Percentiles rank a stretch among this genome's conserved stretches.
Conservation (phyloP, 2,888 invertebrate species). For the Aphrophora alni region DNA sequence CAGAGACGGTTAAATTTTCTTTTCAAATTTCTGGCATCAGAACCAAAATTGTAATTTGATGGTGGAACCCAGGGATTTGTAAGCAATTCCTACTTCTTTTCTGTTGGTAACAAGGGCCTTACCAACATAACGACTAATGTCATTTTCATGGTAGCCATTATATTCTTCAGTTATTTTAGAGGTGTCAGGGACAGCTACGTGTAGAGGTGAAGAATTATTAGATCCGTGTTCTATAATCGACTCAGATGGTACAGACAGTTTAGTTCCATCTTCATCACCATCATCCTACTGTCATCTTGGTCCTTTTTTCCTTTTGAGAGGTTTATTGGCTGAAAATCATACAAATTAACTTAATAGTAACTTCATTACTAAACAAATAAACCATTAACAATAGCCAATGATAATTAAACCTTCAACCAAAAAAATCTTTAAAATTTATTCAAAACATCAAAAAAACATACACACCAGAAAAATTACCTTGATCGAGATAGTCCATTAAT, state of each 20-base stretch:
- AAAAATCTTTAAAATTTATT: not conserved
- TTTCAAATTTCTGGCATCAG: conserved; percentile 22
- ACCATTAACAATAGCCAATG: too few species aligned
- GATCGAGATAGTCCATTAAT: too few species aligned
- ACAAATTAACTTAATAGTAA: not conserved
- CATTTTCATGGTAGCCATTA: conserved; percentile 27
- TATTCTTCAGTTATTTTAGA: conserved; percentile 12
- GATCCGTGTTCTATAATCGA: conserved; percentile 22
- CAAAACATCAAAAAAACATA: too few species aligned
- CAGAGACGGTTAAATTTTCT: conserved; percentile 15
- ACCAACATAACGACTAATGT: conserved; percentile 27
- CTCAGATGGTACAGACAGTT: not conserved
- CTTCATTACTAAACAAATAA: too few species aligned
- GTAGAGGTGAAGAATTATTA: conserved; percentile 14
- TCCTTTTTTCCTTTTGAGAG: conserved; percentile 25
- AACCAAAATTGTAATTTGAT: conserved; percentile 27
- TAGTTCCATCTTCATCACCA: conserved; percentile 6
- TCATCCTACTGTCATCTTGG: conserved; percentile 15
- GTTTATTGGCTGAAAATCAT: conserved; percentile 18
- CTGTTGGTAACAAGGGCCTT: conserved; percentile 2
- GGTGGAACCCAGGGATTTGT: conserved; percentile 2
- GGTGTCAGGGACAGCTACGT: conserved; percentile 10
- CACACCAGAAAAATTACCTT: too few species aligned
- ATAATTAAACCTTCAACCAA: too few species aligned
- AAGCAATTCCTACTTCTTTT: conserved; percentile 14